Conservation (phyloP, 1,140 invertebrate genomes). For the Drosophila triauraria region DNA sequence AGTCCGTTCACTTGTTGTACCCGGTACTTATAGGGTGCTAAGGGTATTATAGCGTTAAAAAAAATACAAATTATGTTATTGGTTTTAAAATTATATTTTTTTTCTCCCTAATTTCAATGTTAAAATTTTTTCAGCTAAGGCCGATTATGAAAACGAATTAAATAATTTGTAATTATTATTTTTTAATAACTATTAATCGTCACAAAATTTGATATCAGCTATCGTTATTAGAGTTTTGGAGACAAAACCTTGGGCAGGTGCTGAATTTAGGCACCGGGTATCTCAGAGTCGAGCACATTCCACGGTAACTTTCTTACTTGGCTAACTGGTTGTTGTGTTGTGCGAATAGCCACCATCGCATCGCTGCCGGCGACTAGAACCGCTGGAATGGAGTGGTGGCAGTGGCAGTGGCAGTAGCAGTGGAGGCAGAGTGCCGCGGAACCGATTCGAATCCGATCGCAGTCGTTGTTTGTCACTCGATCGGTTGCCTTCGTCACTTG, state of each 20-base stretch:
- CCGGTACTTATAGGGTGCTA: background rate
- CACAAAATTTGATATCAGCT: too few relatives aligned
- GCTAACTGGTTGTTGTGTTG: slow-evolving; percentile 63
- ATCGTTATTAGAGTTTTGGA: too few relatives aligned
- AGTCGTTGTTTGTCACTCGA: slow-evolving; percentile 62
- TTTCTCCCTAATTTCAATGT: too few relatives aligned
- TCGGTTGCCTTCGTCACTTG: slow-evolving; percentile 62
- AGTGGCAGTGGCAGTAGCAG: slow-evolving; percentile 21
- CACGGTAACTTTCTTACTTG: background rate
- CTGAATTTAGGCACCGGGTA: background rate
- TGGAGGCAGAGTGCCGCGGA: slow-evolving; percentile 6
- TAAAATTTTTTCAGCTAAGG: too few relatives aligned
- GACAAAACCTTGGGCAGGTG: too few relatives aligned
- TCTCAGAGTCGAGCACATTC: background rate
- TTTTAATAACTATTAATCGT: too few relatives aligned
- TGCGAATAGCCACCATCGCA: slow-evolving; percentile 65
- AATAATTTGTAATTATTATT: too few relatives aligned
- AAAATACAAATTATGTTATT: too few relatives aligned
- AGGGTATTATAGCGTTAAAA: background rate
- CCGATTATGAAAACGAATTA: too few relatives aligned
- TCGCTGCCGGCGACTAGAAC: slow-evolving; percentile 69
- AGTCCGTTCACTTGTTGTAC: slow-evolving; percentile 51
- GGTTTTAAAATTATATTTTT: too few relatives aligned
- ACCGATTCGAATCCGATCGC: slow-evolving; percentile 16
- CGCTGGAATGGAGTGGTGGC: slow-evolving; percentile 51